Evolutionary conservation across 2,888 invertebrate species (phyloP).

Genomic region (Linnaemya vulpina): DNA sequence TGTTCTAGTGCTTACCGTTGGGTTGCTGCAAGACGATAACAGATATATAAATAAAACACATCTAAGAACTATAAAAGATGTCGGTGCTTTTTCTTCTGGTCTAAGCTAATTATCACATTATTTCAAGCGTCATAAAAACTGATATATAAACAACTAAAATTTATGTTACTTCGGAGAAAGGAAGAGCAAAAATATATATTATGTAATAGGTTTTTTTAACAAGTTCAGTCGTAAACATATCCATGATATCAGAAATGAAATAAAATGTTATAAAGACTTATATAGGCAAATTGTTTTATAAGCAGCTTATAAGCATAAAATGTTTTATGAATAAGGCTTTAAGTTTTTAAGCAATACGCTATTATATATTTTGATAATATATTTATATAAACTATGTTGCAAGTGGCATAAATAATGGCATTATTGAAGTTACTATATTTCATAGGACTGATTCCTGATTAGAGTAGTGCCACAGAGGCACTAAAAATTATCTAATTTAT

Average conservation of each 20-base stretch:
- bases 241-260: constrained; percentile 39
- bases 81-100: constrained; percentile 69
- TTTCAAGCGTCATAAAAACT: constrained; percentile 74
- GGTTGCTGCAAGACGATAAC: background rate
- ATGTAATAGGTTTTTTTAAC: constrained; percentile 30
- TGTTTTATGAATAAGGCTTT: too few relatives aligned
- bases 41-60: background rate
- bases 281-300: background rate
- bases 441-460: background rate
- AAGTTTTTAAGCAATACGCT: background rate
- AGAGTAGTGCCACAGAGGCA: constrained; percentile 16
- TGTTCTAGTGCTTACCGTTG: constrained; percentile 11
- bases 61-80: constrained; percentile 22
- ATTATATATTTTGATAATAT: constrained; percentile 13
- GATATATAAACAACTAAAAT: constrained; percentile 73
- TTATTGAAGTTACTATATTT: background rate
- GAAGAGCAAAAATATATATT: constrained; percentile 36
- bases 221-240: constrained; percentile 55
- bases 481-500: too few relatives aligned
- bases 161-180: constrained; percentile 35
- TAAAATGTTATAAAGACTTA: background rate
- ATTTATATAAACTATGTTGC: constrained; percentile 7
- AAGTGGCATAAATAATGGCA: background rate
- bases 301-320: too few relatives aligned
- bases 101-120: constrained; percentile 75